Conservation (phyloP, 53 echinoderm and acorn worm species). For the Crossaster papposus region DNA sequence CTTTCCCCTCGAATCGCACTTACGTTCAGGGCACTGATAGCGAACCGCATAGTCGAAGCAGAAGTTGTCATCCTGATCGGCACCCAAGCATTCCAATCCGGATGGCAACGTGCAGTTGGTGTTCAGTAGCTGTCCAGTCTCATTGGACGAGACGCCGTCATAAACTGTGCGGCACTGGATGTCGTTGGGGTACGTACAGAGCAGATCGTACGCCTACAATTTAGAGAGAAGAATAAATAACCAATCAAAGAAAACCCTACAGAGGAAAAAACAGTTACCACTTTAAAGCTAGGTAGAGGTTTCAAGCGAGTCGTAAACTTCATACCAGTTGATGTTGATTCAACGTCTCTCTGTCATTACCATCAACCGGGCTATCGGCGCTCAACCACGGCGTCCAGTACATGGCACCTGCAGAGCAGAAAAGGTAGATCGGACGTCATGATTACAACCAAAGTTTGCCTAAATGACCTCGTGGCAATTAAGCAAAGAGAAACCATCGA, state of each 20-base stretch:
- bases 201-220: constrained; percentile 5
- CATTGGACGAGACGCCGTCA: constrained; percentile 41
- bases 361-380: constrained; percentile 27
- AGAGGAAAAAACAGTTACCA: too few relatives aligned
- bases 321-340: constrained; percentile 16
- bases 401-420: constrained; percentile 3
- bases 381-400: constrained; percentile 53
- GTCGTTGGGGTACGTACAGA: constrained; percentile 22
- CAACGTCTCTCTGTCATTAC: constrained; percentile 17
- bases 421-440: too few relatives aligned
- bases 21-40: constrained; percentile 35
- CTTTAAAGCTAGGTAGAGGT: too few relatives aligned
- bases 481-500: too few relatives aligned
- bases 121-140: constrained; percentile 36
- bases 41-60: constrained; percentile 50
- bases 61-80: background rate
- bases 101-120: constrained; percentile 49
- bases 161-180: constrained; percentile 52
- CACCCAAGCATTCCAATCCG: constrained; percentile 36
- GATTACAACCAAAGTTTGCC: too few relatives aligned
- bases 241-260: background rate
- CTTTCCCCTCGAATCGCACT: too few relatives aligned
- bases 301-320: too few relatives aligned
- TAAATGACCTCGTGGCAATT: too few relatives aligned
- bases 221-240: background rate